Conservation (phyloP, 2,797 vertebrate genomes). For the Cirrhinus molitorella region DNA sequence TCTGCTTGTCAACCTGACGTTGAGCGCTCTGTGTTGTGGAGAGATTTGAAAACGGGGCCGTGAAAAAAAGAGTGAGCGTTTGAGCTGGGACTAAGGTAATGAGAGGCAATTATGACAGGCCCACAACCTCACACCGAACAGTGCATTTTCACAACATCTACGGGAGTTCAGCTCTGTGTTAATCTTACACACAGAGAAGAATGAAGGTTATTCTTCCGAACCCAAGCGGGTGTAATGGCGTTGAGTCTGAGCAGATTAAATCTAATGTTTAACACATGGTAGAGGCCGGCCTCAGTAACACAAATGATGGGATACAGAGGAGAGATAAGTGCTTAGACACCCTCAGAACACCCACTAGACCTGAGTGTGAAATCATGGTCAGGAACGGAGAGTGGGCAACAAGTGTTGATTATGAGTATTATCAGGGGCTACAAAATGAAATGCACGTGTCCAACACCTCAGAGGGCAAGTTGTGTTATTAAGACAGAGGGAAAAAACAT, state of each 20-base stretch:
- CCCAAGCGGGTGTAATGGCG: conserved; percentile 22
- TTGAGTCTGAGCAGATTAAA: conserved; percentile 46
- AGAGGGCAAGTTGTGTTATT: neutral
- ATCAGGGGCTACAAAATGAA: conserved; percentile 4
- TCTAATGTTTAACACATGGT: conserved; percentile 58
- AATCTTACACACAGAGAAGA: conserved; percentile 21
- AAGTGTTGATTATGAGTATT: neutral
- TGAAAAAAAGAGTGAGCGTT: conserved; percentile 48
- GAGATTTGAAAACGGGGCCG: conserved; percentile 62
- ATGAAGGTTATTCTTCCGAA: conserved; percentile 19
- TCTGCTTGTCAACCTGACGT: conserved; percentile 80
- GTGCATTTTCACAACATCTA: conserved; percentile 28
- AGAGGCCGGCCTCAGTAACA: conserved; percentile 18
- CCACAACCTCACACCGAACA: conserved; percentile 29
- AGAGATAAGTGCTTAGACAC: conserved; percentile 22
- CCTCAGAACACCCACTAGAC: conserved; percentile 14
- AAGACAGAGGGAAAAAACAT: neutral
- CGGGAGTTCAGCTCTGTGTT: conserved; percentile 43
- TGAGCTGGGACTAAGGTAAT: conserved; percentile 38
- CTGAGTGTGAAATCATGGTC: neutral
- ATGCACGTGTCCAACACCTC: neutral
- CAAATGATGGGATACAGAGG: conserved; percentile 34
- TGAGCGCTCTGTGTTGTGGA: conserved; percentile 71
- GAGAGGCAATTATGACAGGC: conserved; percentile 48
- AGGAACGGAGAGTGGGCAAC: neutral